phyloP scores from a whole-genome alignment of 2,797 vertebrate species.

The Numenius phaeopus region DNA sequence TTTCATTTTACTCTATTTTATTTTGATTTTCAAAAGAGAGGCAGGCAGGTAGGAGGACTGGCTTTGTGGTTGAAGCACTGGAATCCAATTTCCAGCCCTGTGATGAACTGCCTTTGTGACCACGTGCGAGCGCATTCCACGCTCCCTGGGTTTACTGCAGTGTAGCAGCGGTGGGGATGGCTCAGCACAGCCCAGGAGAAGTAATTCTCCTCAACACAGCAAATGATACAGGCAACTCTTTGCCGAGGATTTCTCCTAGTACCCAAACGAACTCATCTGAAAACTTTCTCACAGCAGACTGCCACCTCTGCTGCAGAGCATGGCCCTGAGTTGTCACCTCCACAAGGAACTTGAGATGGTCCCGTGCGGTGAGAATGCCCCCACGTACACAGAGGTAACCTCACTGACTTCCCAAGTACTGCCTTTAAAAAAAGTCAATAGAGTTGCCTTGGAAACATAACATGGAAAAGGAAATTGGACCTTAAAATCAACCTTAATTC shows the following conservation, averaged over 20 bases:
- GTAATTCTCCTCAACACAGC: background rate
- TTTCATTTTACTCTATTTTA: background rate
- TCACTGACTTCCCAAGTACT: background rate
- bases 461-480: background rate
- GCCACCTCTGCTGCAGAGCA: background rate
- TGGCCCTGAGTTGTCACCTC: background rate
- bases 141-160: background rate
- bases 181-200: background rate
- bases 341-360: background rate
- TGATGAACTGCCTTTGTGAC: background rate
- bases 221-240: background rate
- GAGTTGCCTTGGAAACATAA: background rate
- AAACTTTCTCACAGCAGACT: background rate
- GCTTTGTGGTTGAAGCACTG: background rate
- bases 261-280: background rate
- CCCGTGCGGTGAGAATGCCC: background rate
- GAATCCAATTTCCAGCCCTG: background rate
- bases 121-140: fast-evolving
- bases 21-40: background rate
- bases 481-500: background rate
- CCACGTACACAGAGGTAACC: background rate
- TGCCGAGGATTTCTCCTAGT: background rate
- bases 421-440: background rate
- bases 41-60: background rate
- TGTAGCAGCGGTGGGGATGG: background rate